A percentile compares a stretch with the other conserved stretches of the same genome.
Evolutionary conservation across 2,888 invertebrate genomes (phyloP).

Genomic region (Sussaba pulchella): DNA sequence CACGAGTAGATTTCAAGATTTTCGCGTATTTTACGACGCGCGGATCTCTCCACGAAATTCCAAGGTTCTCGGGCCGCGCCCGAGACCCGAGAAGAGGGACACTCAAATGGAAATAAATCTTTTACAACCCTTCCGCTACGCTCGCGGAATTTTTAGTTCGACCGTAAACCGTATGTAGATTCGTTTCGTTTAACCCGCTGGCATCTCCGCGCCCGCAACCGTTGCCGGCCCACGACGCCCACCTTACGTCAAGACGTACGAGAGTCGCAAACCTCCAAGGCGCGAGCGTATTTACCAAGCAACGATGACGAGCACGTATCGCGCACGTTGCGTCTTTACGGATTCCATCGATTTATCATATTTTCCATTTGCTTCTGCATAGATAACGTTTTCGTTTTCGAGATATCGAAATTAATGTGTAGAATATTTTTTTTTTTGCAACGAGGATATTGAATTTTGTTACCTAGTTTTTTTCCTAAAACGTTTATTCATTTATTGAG

Average conservation of each 20-base stretch:
- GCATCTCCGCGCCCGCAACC: background rate
- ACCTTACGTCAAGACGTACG: conserved; percentile 11
- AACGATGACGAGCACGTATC: background rate
- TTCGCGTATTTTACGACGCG: conserved; percentile 64
- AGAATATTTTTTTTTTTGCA: no score
- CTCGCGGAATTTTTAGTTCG: conserved; percentile 66
- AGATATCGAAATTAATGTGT: no score
- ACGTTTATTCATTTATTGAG: no score
- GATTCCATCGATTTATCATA: background rate
- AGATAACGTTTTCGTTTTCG: background rate
- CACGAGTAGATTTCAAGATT: conserved; percentile 65
- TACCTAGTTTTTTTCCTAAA: no score
- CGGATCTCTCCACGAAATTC: conserved; percentile 30
- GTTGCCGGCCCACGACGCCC: conserved; percentile 16
- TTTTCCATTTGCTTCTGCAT: background rate
- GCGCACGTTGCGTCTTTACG: background rate
- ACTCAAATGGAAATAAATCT: conserved; percentile 68
- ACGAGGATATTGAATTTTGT: no score
- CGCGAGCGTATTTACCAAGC: background rate
- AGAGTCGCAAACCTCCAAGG: background rate
- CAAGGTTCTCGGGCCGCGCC: conserved; percentile 2
- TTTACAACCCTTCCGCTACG: conserved; percentile 70
- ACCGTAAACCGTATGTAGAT: conserved; percentile 63
- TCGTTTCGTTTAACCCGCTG: conserved; percentile 55
- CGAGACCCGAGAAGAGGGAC: conserved; percentile 23